Evolutionary conservation across 2,797 vertebrate genomes (phyloP).

Genomic region (Characodon lateralis): DNA sequence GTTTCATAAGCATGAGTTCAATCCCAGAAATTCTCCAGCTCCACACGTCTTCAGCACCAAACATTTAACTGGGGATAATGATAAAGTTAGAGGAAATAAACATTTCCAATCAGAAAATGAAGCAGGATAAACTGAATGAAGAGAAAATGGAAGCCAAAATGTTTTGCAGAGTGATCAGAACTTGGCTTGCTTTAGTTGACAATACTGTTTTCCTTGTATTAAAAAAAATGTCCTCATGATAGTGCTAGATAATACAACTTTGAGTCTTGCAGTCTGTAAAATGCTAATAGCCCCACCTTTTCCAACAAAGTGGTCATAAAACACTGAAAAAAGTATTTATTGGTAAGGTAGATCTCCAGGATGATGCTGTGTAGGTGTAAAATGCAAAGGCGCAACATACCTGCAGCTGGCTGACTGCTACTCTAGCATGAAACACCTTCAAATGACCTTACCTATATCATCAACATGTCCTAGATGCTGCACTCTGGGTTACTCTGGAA

Average conservation of each 20-base stretch:
- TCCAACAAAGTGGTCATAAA: conserved; percentile 18
- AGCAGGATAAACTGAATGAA: conserved; percentile 28
- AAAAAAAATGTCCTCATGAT: conserved; percentile 15
- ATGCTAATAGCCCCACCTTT: neutral
- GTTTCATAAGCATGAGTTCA: conserved; percentile 44
- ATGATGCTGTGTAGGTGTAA: conserved; percentile 31
- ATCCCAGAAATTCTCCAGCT: conserved; percentile 35
- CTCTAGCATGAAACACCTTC: conserved; percentile 53
- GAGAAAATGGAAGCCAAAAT: conserved; percentile 40
- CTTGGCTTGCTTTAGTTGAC: conserved; percentile 29
- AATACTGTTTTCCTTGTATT: conserved; percentile 58
- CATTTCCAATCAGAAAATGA: conserved; percentile 30
- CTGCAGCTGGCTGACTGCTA: conserved; percentile 82
- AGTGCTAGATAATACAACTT: conserved; percentile 30
- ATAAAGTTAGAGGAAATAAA: conserved; percentile 42
- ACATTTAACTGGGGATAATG: conserved; percentile 38
- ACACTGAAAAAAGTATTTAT: conserved; percentile 19
- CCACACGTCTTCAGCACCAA: conserved; percentile 64
- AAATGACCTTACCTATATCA: conserved; percentile 39
- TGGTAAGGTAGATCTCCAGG: conserved; percentile 9
- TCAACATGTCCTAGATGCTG: conserved; percentile 14
- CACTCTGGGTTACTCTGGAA: neutral
- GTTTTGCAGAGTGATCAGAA: conserved; percentile 27
- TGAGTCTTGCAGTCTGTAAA: conserved; percentile 11
- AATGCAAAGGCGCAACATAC: conserved; percentile 53